Evolutionary conservation across 2,888 invertebrate genomes (phyloP).

Genomic region (Eucera pruinosa): DNA sequence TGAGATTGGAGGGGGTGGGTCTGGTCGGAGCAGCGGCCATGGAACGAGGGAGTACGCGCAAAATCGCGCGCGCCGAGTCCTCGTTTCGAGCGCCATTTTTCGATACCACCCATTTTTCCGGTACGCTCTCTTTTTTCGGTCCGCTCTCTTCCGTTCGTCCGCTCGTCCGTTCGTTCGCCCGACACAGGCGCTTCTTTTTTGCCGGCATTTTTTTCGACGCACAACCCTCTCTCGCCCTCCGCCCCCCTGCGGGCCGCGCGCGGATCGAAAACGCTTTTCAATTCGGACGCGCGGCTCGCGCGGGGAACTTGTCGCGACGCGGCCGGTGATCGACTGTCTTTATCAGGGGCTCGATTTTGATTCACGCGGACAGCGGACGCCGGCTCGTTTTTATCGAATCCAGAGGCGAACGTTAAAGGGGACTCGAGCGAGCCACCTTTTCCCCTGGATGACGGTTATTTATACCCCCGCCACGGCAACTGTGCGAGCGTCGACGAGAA

Average conservation of each 20-base stretch:
- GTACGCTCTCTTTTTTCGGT: slow-evolving; percentile 41
- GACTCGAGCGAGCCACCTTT: slow-evolving; percentile 39
- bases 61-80: slow-evolving; percentile 65
- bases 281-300: slow-evolving; percentile 30
- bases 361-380: slow-evolving; percentile 55
- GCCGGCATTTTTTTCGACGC: slow-evolving; percentile 9
- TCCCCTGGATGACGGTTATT: slow-evolving; percentile 36
- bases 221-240: no score
- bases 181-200: not conserved
- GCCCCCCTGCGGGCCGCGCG: not conserved
- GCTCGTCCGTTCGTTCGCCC: not conserved
- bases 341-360: slow-evolving; percentile 53
- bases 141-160: not conserved
- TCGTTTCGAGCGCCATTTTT: slow-evolving; percentile 66
- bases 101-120: slow-evolving; percentile 57
- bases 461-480: slow-evolving; percentile 16
- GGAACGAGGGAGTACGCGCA: slow-evolving; percentile 57
- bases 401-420: not conserved
- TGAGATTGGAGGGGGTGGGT: slow-evolving; percentile 25
- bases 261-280: slow-evolving; percentile 45
- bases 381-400: slow-evolving; percentile 42
- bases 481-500: slow-evolving; percentile 12
- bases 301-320: slow-evolving; percentile 10
- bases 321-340: slow-evolving; percentile 60
- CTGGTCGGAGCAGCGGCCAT: slow-evolving; percentile 58